Base-by-base conservation (phyloP, 2,113 vertebrate species). In the Sardina pilchardus region DNA sequence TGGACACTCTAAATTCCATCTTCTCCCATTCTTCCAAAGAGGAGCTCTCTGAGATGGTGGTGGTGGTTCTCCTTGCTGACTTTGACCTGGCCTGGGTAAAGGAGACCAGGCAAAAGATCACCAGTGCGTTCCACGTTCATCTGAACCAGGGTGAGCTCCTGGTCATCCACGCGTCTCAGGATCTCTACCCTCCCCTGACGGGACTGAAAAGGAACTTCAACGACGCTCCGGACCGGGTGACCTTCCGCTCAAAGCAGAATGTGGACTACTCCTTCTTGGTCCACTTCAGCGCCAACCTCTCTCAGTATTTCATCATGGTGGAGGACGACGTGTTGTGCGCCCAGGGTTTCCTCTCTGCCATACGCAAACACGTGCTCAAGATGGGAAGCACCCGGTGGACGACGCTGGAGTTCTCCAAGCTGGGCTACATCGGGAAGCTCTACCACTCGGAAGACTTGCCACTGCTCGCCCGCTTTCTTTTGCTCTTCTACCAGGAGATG, bases 361-460 rank as follows among this genome's bases (percentile, higher is more conserved):
- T 99, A 83, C 95, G 88, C 78, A 92, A 81, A 56, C 93, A 88
- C 0, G n/a, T 96, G 16, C 59, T 59, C 1, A 87, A 94, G 85
- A 81, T n/a, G 1, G 87, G 91, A 6, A 82, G 88, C n/a, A 75
- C 83, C 0, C 90, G 67, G 26, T 98, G 97, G 97, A 94, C 95
- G 24, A 96, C 89, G 0, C 88, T 98, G 3, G 97, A 99, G 63
- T 98, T 99, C 88, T 99, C 97, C 36, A 91, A 90, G 81, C 94
- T 98, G 42, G 96, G 96, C 17, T 96, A 96, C 88, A 97, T 97
- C 0, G 97, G 97, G 0, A 97, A 97, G 85, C 96, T 98, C 14
- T 96, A 98, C 88, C 95, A 45, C 75, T 95, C 95, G 0, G 88
- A 82, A 0, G 93, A 98, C 67, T 93, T 98, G 24, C 92, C 95